Percentiles rank a stretch among this genome's conserved stretches.
Conservation (phyloP, 2,113 vertebrate genomes). For the Syngnathoides biaculeatus region DNA sequence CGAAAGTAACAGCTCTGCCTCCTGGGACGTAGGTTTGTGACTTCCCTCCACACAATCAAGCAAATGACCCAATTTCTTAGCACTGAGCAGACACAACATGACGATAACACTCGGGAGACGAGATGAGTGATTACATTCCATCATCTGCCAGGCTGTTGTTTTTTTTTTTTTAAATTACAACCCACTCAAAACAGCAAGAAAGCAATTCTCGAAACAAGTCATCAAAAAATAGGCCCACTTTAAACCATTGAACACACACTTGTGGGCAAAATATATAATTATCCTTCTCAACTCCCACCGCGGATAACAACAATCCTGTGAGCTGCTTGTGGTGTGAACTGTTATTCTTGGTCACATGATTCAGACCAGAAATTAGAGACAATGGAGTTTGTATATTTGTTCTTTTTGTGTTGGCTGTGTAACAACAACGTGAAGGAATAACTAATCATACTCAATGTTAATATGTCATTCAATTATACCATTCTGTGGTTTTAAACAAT, state of each 20-base stretch:
- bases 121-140: background rate
- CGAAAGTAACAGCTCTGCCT: constrained; percentile 67
- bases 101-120: background rate
- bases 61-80: background rate
- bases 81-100: background rate
- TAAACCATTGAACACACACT: constrained; percentile 9
- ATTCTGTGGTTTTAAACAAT: no score
- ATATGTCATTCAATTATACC: no score
- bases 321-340: constrained; percentile 7
- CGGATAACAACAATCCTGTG: constrained; percentile 32
- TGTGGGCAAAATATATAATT: constrained; percentile 50
- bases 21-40: constrained; percentile 76
- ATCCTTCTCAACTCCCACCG: constrained; percentile 23
- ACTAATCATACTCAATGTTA: no score
- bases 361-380: constrained; percentile 2
- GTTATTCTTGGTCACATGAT: constrained; percentile 13
- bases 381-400: background rate
- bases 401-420: background rate
- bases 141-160: background rate
- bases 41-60: background rate
- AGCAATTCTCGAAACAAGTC: background rate
- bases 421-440: background rate
- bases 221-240: background rate
- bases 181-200: background rate
- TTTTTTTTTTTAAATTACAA: no score